Evolutionary conservation across 2,113 vertebrate genomes (phyloP), one percentile per base, ranked within the genome.

Genomic region (Hucho hucho): DNA sequence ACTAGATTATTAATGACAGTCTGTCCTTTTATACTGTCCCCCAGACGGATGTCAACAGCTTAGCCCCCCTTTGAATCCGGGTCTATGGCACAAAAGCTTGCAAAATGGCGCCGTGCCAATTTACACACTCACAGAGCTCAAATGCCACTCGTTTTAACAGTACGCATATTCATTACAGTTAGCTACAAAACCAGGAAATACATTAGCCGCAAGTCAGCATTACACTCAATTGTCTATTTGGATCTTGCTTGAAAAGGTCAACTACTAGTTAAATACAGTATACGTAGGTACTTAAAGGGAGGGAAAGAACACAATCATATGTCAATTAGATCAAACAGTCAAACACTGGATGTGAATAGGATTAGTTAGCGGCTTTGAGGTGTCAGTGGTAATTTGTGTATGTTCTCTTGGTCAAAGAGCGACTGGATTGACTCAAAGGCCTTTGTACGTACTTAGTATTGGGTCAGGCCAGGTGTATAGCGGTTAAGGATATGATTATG

Each of bases 11-110:
- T 77, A 79, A 80, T 85, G 80, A 83, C 74, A 56, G 69, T 81
- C 67, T 74, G 64, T n/a, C 65, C 84, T 89, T 89, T 89, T 86
- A 87, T 86, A 80, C 82, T 85, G 89, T 90, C 90, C 90, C 12
- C 9, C 46, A 79, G 86, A 89, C 73, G 47, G 78, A 89, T 90
- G 68, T 77, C 79, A 32, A n/a, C 58, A 14, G 73, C 78, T 90
- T 89, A 83, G 86, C 82, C 89, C 63, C 14, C 28, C 58, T 83
- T 75, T 90, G 88, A 92, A 89, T 87, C 79, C 81, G 56, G 72
- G 71, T 32, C 22, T 69, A 81, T 74, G 81, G 75, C 80, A 86
- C 85, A 81, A 83, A 89, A 79, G 79, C 78, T 78, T 65, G 77
- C 82, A 72, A 56, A 66, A 78, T 56, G 68, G 75, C 73, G 69